phyloP scores from a whole-genome alignment of 2,797 vertebrate species.

The Zenarchopterus dispar region DNA sequence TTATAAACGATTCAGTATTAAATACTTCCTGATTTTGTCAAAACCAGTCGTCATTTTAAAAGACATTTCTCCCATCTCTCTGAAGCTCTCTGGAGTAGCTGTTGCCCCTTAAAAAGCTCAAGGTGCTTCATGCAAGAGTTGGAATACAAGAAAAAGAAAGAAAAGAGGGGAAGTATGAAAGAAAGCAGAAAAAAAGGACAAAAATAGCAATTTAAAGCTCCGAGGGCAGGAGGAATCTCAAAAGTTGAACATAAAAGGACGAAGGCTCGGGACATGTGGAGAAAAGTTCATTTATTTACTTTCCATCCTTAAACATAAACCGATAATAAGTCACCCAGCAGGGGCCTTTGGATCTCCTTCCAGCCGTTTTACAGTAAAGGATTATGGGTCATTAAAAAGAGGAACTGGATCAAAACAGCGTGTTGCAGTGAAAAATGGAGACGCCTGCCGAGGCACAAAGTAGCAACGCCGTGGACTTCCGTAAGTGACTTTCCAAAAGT shows the following conservation, averaged over 20 bases:
- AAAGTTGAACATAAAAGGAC: conserved; percentile 34
- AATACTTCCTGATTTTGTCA: not conserved
- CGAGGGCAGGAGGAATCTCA: conserved; percentile 33
- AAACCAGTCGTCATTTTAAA: too few relatives aligned
- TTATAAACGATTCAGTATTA: not conserved
- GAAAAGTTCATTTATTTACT: conserved; percentile 60
- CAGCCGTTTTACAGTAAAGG: conserved; percentile 61
- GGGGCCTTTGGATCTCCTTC: conserved; percentile 50
- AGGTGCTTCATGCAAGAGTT: conserved; percentile 3
- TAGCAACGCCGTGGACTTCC: conserved; percentile 25
- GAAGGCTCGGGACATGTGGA: conserved; percentile 40
- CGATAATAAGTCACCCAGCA: conserved; percentile 55
- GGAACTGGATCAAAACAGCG: conserved; percentile 70
- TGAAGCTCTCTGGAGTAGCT: conserved; percentile 18
- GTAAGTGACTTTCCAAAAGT: not conserved
- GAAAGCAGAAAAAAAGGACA: conserved; percentile 9
- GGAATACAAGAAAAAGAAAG: not conserved
- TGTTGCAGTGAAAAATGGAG: conserved; percentile 50
- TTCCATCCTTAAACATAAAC: conserved; percentile 50
- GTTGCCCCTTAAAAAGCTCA: too few relatives aligned
- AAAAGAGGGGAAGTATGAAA: not conserved
- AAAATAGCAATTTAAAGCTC: conserved; percentile 22
- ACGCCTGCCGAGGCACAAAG: conserved; percentile 13
- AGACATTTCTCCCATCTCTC: not conserved
- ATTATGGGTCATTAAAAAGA: conserved; percentile 69